These are phyloP conservation scores for Aulostomus chinensis DNA, from an alignment of 2,797 vertebrate genomes.

Conservation along the genomic window DNA sequence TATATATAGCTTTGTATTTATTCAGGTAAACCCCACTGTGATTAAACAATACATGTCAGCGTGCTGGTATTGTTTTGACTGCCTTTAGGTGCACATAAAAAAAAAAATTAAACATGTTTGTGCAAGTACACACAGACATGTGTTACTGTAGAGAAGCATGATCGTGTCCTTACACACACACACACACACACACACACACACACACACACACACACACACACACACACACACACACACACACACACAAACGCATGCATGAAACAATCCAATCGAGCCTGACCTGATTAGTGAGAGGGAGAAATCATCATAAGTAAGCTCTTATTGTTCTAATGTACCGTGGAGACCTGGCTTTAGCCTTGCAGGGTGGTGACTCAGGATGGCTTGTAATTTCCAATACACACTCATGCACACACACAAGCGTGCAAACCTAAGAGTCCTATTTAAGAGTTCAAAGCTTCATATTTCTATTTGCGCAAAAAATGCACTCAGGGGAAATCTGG, in stretches of 20 bases:
- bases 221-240: conserved; percentile 7
- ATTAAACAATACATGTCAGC: too few species aligned
- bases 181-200: too few species aligned
- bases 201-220: too few species aligned
- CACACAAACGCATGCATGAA: conserved; percentile 10
- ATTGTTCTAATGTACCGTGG: conserved; percentile 37
- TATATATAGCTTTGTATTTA: too few species aligned
- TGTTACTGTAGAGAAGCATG: too few species aligned
- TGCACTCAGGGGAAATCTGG: conserved; percentile 1
- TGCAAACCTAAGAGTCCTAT: conserved; percentile 10
- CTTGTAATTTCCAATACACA: conserved; percentile 7
- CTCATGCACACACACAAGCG: conserved; percentile 4
- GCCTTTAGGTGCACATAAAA: too few species aligned
- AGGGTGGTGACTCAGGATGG: conserved; percentile 32
- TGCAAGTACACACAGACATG: too few species aligned
- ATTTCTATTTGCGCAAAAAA: conserved; percentile 21
- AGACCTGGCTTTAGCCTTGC: conserved; percentile 23
- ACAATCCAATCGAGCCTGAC: conserved; percentile 58
- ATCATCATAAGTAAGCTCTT: conserved; percentile 42
- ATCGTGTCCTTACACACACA: too few species aligned
- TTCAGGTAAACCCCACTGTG: too few species aligned
- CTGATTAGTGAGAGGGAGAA: conserved; percentile 59
- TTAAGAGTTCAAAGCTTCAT: conserved; percentile 31
- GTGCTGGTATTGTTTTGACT: too few species aligned
- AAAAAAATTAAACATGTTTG: too few species aligned